phyloP scores from a whole-genome alignment of 2,797 vertebrate genomes.

The Pangasius macronema region DNA sequence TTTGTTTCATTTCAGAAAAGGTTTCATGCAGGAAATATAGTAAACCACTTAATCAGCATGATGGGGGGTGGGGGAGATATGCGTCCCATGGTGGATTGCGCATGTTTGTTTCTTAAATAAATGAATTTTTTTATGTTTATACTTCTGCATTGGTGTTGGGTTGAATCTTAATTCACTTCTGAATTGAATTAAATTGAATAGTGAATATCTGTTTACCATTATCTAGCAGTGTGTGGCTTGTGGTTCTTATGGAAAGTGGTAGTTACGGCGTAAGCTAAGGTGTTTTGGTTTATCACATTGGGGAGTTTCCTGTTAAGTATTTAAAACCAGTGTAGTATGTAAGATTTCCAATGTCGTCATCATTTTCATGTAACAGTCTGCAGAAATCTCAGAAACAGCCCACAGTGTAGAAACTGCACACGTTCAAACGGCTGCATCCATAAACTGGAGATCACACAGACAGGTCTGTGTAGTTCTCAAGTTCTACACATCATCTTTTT shows the following conservation, averaged over 20 bases:
- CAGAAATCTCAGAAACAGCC: not conserved
- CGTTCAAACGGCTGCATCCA: too few species aligned
- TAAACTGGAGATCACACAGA: too few species aligned
- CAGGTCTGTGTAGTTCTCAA: not conserved
- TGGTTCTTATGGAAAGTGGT: too few species aligned
- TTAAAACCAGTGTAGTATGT: not conserved
- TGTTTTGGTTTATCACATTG: not conserved
- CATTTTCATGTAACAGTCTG: not conserved
- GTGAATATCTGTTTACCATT: not conserved
- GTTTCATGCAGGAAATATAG: too few species aligned
- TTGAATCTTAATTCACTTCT: not conserved
- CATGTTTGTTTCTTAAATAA: not conserved
- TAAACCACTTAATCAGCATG: too few species aligned
- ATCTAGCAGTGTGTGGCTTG: not conserved
- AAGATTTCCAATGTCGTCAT: not conserved
- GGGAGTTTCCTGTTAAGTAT: not conserved
- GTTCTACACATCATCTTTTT: not conserved
- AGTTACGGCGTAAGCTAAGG: not conserved
- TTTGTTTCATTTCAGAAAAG: too few species aligned
- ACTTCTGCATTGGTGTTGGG: not conserved
- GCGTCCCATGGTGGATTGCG: not conserved
- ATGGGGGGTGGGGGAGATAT: not conserved
- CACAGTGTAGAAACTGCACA: not conserved
- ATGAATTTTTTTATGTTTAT: not conserved
- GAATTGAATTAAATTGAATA: not conserved